Base-by-base conservation (phyloP, 1,140 invertebrate genomes). In the Anastrepha obliqua region DNA sequence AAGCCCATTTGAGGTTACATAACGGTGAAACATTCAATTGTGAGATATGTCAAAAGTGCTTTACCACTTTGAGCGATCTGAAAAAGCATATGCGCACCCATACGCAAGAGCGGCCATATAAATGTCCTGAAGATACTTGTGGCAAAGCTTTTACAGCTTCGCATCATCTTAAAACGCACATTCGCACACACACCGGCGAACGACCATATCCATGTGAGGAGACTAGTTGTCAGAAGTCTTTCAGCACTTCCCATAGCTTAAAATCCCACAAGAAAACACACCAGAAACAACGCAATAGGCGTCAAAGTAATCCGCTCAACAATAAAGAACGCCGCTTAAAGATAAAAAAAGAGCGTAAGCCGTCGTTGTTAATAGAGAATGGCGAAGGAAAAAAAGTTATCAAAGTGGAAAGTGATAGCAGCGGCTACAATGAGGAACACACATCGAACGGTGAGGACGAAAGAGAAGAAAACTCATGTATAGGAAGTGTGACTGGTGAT, bases 1-100 rank as follows among this genome's bases (percentile, higher is more conserved):
- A 97, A 94, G 98, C 98, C 90, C 98, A 99, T 93, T 96, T 98
- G 94, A 95, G 98, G 90, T 94, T 99, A 88, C 98, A 99, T 94
- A 98, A 96, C 92, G 98, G 98, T 13, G 96, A 98, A 91, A 98
- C 98, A n/a, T 99, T 99, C 93, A 98, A 99, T 93, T 99, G 98
- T 94, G 94, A 95, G 90, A 96, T 97, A 88, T 99, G 98, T 91
- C 95, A 96, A 74, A 99, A 99, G 94, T 97, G 96, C 93, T 99
- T 99, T 93, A 99, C 98, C 9, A 99, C 98, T 55, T 94, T 98
- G 74, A 98, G 97, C 93, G 98, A 99, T 94, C 95, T 98, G 89
- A 97, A 98, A 93, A 99, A 99, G 95, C 98, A 99, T 93, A 95
- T 96, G 90, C 95, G 98, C 87, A 98, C 97, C 67, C 98, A 99